Conservation (phyloP, 1,140 invertebrate species). For the Leptopilina clavipes region DNA sequence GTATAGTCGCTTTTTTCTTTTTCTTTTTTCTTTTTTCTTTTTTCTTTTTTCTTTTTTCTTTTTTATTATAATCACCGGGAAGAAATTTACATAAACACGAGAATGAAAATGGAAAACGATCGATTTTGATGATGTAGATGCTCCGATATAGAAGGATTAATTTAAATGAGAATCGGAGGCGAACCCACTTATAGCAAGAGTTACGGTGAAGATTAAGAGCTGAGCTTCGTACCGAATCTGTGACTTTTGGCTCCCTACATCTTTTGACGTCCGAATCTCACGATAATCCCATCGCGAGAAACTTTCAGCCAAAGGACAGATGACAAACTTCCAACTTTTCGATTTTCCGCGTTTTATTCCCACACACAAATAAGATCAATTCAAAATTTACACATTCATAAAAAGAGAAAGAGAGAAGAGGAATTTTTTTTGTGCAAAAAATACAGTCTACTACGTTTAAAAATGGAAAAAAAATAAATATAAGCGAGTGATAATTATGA, state of each 20-base stretch:
- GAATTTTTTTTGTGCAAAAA: too few relatives aligned
- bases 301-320: neutral
- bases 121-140: neutral
- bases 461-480: too few relatives aligned
- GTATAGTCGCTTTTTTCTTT: too few relatives aligned
- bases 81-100: conserved; percentile 4
- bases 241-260: conserved; percentile 10
- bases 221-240: neutral
- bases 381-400: neutral
- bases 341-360: neutral
- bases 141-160: neutral
- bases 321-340: neutral
- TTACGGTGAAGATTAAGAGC: conserved; percentile 1
- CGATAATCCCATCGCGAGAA: conserved; percentile 1
- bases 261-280: neutral
- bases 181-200: neutral
- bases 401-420: neutral
- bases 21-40: neutral
- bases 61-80: neutral
- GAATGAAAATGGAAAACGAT: neutral
- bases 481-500: too few relatives aligned
- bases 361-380: neutral
- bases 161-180: neutral
- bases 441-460: too few relatives aligned
- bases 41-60: neutral